Evolutionary conservation across 2,888 invertebrate species (phyloP).

Genomic region (Zootermopsis nevadensis): DNA sequence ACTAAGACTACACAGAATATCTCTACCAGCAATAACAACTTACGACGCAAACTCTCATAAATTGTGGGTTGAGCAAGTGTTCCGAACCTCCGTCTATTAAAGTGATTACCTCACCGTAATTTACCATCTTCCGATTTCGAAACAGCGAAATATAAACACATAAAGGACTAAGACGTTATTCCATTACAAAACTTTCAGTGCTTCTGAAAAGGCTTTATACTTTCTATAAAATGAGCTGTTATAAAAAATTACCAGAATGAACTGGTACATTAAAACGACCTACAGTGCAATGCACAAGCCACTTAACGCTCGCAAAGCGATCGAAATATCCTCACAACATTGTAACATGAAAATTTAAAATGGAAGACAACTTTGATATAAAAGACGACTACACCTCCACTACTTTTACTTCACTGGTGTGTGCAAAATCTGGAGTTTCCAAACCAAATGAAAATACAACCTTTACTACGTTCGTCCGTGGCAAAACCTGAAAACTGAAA

Average conservation of each 20-base stretch:
- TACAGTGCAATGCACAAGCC: background rate
- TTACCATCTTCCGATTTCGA: no score
- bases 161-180: no score
- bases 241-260: no score
- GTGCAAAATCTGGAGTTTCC: background rate
- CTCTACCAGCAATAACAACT: background rate
- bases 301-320: background rate
- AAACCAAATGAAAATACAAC: background rate
- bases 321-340: no score
- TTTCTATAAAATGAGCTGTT: no score
- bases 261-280: no score
- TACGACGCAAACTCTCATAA: no score
- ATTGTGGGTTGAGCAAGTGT: background rate
- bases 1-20: no score
- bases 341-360: background rate
- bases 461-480: background rate
- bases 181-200: no score
- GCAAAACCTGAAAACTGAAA: background rate
- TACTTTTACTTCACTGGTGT: background rate
- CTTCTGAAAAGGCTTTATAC: no score
- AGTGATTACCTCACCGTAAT: no score
- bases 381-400: background rate
- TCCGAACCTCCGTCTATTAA: background rate
- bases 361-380: background rate
- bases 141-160: no score